These are phyloP conservation scores for Teleopsis dalmanni DNA, from an alignment of 1,140 invertebrate species.

Conservation along the genomic window DNA sequence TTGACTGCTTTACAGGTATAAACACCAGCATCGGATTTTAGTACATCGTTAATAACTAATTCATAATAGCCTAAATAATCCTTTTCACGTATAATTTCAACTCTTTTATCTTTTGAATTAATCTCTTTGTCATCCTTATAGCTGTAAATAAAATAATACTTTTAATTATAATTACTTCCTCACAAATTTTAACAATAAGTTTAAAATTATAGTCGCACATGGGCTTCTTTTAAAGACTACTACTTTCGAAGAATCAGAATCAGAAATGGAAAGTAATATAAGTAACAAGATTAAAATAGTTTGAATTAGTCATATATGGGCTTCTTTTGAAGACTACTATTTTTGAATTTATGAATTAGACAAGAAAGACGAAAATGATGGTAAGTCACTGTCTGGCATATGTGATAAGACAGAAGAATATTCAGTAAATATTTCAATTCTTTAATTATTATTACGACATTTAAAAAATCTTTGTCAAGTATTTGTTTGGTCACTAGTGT, in stretches of 20 bases:
- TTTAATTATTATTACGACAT: no score
- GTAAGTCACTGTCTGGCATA: no score
- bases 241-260: background rate
- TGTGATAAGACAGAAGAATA: no score
- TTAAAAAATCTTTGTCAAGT: no score
- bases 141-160: slow-evolving; percentile 47
- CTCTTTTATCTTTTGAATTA: slow-evolving; percentile 56
- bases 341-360: no score
- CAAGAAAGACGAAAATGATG: no score
- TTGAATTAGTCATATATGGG: background rate
- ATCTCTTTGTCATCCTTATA: slow-evolving; percentile 76
- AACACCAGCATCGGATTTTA: slow-evolving; percentile 69
- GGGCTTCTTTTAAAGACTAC: background rate
- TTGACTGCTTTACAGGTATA: slow-evolving; percentile 87
- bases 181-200: background rate
- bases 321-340: no score
- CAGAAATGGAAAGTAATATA: background rate
- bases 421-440: no score
- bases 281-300: background rate
- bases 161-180: background rate
- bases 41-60: slow-evolving; percentile 78
- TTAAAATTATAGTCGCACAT: background rate
- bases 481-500: no score
- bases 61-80: slow-evolving; percentile 82
- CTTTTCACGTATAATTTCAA: slow-evolving; percentile 66